Base-by-base conservation (phyloP, 2,888 invertebrate genomes). In the Hololepta plana region DNA sequence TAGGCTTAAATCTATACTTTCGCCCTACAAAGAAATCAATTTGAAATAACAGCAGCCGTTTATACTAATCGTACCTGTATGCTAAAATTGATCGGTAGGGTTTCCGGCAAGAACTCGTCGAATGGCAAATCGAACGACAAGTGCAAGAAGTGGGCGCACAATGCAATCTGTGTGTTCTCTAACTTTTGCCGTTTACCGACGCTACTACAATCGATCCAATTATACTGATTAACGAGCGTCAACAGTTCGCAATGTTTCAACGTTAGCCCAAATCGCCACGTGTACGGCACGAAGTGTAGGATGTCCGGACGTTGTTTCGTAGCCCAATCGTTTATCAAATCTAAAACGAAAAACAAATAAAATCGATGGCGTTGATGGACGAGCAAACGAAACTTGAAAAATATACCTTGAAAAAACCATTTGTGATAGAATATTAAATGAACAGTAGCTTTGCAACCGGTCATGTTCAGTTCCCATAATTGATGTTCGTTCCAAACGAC, bases 201-300 rank as follows among this genome's bases (percentile, higher is more conserved):
- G 13, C 90, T 90, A 28, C 90, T 87, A 43, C 95, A 95, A 55
- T 98, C 96, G 38, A 98, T 81, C 98, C 96, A 98, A 55, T 98
- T 98, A 53, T 85, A 85, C 49, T 96, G 88, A 57, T 96, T 98
- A 44, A 88, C 79, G 9, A 88, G 60, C 20, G 90, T 84, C 2
- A 95, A 68, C 9, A 98, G 64, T 57, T 98, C 93, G 55, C 95
- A 93, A 54, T 95, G 90, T 51, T 95, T 91, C 12, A 93, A 57
- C 5, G 85, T 62, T 32, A 96, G 60, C 33, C 77, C 81, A 43
- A 98, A 81, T 47, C 84, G 79, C 80, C 91, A 95, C 0, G 90
- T 90, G 53, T 93, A 98, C 2, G 98, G 98, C 27, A 96, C 80
- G 58, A 96, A 98, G 45, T 81, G 77, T 29, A 88, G 63, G 28